Percentiles rank a stretch among this genome's conserved stretches.
phyloP scores from a whole-genome alignment of 2,797 vertebrate genomes.

The Loriculus beryllinus region DNA sequence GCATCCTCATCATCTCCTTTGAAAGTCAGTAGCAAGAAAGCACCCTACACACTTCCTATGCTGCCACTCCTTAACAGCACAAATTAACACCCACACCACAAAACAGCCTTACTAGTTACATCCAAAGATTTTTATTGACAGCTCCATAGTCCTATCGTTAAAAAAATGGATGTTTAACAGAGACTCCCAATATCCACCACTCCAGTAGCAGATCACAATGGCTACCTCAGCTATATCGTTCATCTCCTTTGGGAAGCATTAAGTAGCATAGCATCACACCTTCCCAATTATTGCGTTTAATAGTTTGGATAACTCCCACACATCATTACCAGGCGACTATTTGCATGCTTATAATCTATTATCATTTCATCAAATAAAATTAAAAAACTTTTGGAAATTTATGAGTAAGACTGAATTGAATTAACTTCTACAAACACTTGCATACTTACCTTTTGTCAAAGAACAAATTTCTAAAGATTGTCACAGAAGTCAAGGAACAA shows the following conservation, averaged over 20 bases:
- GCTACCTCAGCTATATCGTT: neutral
- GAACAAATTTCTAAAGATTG: neutral
- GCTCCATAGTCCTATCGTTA: neutral
- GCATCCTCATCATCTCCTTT: neutral
- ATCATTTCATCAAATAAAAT: neutral
- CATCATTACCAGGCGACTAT: neutral
- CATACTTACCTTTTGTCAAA: neutral
- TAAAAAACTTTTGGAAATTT: fast-evolving
- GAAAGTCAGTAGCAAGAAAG: fast-evolving
- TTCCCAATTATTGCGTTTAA: neutral
- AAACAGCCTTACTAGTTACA: neutral
- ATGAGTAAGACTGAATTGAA: neutral
- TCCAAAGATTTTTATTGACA: neutral
- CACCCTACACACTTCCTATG: neutral
- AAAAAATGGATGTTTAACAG: neutral
- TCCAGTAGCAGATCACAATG: neutral
- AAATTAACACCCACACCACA: neutral
- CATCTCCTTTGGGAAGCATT: neutral
- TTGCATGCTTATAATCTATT: neutral
- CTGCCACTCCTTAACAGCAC: neutral
- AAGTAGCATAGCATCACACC: neutral
- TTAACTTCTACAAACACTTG: neutral
- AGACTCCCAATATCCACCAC: neutral
- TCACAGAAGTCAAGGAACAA: neutral
- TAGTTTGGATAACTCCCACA: neutral